Base-by-base conservation (phyloP, 1,140 invertebrate species). In the Harpegnathos saltator region DNA sequence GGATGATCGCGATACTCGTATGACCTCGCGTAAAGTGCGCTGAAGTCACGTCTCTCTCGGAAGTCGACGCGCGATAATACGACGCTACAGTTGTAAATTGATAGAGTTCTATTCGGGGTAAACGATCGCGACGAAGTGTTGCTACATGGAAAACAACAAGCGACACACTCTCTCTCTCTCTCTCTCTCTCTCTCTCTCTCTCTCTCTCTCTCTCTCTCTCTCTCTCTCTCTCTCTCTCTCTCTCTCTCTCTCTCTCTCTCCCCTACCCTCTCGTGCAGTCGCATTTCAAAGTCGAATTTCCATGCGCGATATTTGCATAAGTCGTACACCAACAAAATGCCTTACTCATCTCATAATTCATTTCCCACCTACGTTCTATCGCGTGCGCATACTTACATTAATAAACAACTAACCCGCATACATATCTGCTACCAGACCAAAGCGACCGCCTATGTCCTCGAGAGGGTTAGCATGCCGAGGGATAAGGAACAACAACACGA, bases 301-400 rank as follows among this genome's bases (percentile, higher is more conserved):
- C 38, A 44, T 44, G 38, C 38, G 38, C 9, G 38, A 7, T 44
- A 44, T 11, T 44, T 44, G 38, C 38, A 44, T 11, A 44, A 44
- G 9, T 44, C 38, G 38, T 22, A 15, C n/a, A 62, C 1, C 11
- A 77, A 66, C n/a, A 77, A 77, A 77, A 77, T 77, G 19, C 74
- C 62, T 68, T 66, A 77, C 62, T 77, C 74, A 77, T 77, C 29
- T 54, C 61, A 50, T 77, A 77, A 77, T 77, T 68, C 62, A 77
- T 77, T 77, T 77, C 54, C 61, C 24, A 77, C 61, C 48, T 75
- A 75, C 17, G 19, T n/a, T 24, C 38, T 33, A 75, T 54, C 74
- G 26, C 29, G 29, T 52, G 71, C 29, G 71, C 69, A 73, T 15
- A 75, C 59, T 17, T 52, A n/a, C 59, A 75, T 52, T 61, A 52